Base-by-base conservation (phyloP, 2,113 vertebrate genomes). In the Solenodon paradoxus region DNA sequence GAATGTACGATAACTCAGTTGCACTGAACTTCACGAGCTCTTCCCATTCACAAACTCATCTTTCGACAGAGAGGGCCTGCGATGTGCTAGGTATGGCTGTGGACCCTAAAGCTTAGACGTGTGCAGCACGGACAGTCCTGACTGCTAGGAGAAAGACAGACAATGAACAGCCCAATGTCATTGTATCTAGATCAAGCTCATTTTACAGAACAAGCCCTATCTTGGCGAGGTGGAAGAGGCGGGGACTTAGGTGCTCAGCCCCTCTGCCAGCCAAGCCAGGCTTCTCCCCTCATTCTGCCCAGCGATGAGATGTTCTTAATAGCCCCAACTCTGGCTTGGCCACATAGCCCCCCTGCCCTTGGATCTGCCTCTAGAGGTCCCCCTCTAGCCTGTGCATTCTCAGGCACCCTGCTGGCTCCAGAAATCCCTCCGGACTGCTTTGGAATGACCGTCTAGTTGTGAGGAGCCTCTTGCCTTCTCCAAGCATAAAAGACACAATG, bases 401-500 rank as follows among this genome's bases (percentile, higher is more conserved):
- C 17, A 17, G 42, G 38, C n/a, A 19, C 53, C 47, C 40, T 84
- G 38, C 53, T 7, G 30, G 57, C 28, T 61, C 38, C 61, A 19
- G 30, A 63, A 59, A 75, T 35, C 2, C 28, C 68, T 79, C 68
- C 4, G 42, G n/a, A 66, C 63, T 55, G 49, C 45, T 53, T 32
- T 11, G 49, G 59, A 35, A 72, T 0, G 0, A 9, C 71, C 53
- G 20, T 22, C 55, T 15, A 35, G 66, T 66, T 7, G 61, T 35
- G 47, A 55, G 19, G 45, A 88, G 55, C 63, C 38, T 64, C 85
- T 80, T 55, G 79, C 51, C 92, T 75, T 89, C 79, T 84, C 53
- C 28, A 7, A 94, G 77, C 61, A 79, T 20, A 40, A 87, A 87
- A 94, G 72, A 69, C 16, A 82, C 40, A 72, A 59, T 7, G 55